Base-by-base conservation (phyloP, 2,113 vertebrate genomes). In the Helogale parvula region DNA sequence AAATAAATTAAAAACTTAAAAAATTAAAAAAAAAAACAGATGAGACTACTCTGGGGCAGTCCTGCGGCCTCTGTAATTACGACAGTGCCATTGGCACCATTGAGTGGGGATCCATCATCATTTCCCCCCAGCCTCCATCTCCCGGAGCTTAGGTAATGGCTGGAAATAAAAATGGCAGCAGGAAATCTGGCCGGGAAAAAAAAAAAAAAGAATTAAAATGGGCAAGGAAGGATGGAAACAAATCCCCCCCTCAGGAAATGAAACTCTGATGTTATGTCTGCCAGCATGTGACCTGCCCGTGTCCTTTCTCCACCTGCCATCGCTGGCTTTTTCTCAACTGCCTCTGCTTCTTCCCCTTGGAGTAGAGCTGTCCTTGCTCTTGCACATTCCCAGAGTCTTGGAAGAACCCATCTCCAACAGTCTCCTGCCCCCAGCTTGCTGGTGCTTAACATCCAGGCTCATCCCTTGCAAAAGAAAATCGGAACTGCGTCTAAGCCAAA, bases 201-300 rank as follows among this genome's bases (percentile, higher is more conserved):
- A 17, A 14, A 50, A 50, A 71, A 12, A 38, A 79, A 57, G 52
- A 69, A 52, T 13, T 35, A 29, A 90, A 85, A 41, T 4, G 57
- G 41, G 19, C 63, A 10, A 7, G 50, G 15, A 31, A 66, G n/a
- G 3, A 66, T 2, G 29, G 88, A 19, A 29, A 38, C 2, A 1
- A 3, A 71, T 4, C 3, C 16, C 45, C 47, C 47, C 4, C 41
- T 71, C 1, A 2, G 13, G 81, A 3, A 21, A 14, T 6, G 2
- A 54, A 17, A 54, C 25, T 13, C 88, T 17, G 23, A 21, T 33
- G 2, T 11, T n/a, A 7, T 6, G 31, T 10, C 14, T 29, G n/a
- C 45, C 31, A 15, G 41, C 0, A 0, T 13, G 41, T 3, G 11
- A 21, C 23, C 14, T 0, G 29, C 5, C 25, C 15, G 0, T 0